A percentile compares a stretch with the other conserved stretches of the same genome.
Conservation (phyloP, 2,888 invertebrate genomes). For the Ganaspis brasiliensis region DNA sequence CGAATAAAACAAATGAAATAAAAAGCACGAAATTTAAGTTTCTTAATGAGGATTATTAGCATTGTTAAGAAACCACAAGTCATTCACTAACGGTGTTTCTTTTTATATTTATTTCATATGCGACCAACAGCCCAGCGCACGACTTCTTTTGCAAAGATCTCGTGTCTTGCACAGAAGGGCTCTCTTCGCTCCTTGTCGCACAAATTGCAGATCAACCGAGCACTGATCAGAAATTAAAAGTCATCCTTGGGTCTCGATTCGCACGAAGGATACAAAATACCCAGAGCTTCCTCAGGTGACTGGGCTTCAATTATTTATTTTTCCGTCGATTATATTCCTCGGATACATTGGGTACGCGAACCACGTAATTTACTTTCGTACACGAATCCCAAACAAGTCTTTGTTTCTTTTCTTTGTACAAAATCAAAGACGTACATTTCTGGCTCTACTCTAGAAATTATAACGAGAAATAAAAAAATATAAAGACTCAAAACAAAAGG, state of each 20-base stretch:
- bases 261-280: constrained; percentile 30
- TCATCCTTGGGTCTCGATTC: constrained; percentile 36
- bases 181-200: constrained; percentile 7
- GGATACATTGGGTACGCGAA: constrained; percentile 48
- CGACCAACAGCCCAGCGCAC: not conserved
- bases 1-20: not conserved
- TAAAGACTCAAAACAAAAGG: not conserved
- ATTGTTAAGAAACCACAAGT: constrained; percentile 38
- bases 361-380: constrained; percentile 49
- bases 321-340: constrained; percentile 8
- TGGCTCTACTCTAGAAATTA: not conserved
- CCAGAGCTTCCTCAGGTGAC: not conserved
- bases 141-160: constrained; percentile 34
- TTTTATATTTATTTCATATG: constrained; percentile 38
- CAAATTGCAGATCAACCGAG: constrained; percentile 31
- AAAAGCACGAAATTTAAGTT: not conserved
- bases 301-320: constrained; percentile 49
- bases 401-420: constrained; percentile 10
- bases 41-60: constrained; percentile 12
- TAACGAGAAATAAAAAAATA: not conserved
- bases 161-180: constrained; percentile 4
- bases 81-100: constrained; percentile 26
- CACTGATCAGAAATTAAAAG: constrained; percentile 34
- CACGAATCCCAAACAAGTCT: constrained; percentile 23
- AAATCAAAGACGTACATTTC: constrained; percentile 13